Evolutionary conservation across 2,113 vertebrate genomes (phyloP), one percentile per base, ranked within the genome.

Genomic region (Engraulis encrasicolus): DNA sequence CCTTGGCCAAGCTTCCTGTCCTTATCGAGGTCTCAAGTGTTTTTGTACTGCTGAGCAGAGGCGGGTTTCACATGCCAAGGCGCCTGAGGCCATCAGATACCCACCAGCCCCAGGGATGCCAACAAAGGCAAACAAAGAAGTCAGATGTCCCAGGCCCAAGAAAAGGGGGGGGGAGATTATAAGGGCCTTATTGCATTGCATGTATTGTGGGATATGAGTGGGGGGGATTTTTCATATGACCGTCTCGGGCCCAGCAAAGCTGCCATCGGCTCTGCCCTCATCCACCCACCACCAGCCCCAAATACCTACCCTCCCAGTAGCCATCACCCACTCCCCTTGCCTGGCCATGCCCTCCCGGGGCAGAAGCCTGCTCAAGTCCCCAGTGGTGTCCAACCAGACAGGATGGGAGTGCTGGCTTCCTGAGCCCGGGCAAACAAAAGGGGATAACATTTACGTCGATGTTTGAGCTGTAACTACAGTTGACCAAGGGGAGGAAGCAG

Each of bases 351-450:
- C 58, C 58, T 61, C 58, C 58, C 58, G 23, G 66, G 66, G 66
- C 66, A 74, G 66, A 74, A 74, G 66, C 27, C 66, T 74, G 66
- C 66, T 2, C 31, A n/a, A 14, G 66, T 74, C 66, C 31, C 66
- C 27, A 74, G 66, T 74, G 66, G 66, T 71, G 81, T 36, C 78
- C 82, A 88, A 37, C 88, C 89, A 88, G 89, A 94, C 94, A 93
- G 93, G 92, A 93, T 93, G 91, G 94, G 92, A 81, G 93, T 90
- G 92, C 86, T 89, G 78, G 84, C 89, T 94, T 95, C 93, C 93
- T 93, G 89, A 78, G 86, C 82, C 82, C 83, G 83, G 78, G 20
- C 27, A 27, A 40, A 91, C 94, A 90, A 93, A 94, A 93, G 91
- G n/a, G 91, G 81, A 85, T 61, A 50, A 11, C 90, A 89, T 89